Conservation (phyloP, 2,113 vertebrate genomes). For the Diphyllodes magnificus region DNA sequence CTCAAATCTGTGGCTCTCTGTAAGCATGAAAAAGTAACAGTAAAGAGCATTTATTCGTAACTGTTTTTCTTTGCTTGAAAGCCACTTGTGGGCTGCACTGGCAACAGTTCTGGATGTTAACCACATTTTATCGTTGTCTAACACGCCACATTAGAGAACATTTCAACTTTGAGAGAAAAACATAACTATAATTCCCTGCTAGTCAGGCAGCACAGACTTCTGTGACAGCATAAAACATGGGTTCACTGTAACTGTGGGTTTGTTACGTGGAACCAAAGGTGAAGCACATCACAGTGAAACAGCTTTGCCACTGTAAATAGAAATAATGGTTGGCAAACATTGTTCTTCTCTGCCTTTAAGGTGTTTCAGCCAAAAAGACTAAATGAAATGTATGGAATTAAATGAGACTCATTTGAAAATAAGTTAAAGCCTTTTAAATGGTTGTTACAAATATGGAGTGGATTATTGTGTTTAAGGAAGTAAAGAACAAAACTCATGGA, state of each 20-base stretch:
- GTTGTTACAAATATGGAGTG: neutral
- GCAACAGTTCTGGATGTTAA: constrained; percentile 45
- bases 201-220: constrained; percentile 5
- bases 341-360: neutral
- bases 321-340: neutral
- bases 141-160: constrained; percentile 28
- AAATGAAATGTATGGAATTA: neutral
- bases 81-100: neutral
- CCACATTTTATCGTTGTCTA: constrained; percentile 26
- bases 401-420: neutral
- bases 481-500: neutral
- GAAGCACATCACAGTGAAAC: neutral
- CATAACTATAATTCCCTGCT: constrained; percentile 29
- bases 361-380: neutral
- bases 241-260: neutral
- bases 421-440: neutral
- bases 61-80: constrained; percentile 35
- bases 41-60: neutral
- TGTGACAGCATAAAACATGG: constrained; percentile 38
- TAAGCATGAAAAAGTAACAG: neutral
- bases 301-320: neutral
- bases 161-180: constrained; percentile 48
- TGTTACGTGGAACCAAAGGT: constrained; percentile 16
- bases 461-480: neutral
- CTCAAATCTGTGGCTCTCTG: neutral